Percentiles rank a stretch among this genome's conserved stretches.
phyloP scores from a whole-genome alignment of 1,140 invertebrate species.

The Lordiphosa collinella region DNA sequence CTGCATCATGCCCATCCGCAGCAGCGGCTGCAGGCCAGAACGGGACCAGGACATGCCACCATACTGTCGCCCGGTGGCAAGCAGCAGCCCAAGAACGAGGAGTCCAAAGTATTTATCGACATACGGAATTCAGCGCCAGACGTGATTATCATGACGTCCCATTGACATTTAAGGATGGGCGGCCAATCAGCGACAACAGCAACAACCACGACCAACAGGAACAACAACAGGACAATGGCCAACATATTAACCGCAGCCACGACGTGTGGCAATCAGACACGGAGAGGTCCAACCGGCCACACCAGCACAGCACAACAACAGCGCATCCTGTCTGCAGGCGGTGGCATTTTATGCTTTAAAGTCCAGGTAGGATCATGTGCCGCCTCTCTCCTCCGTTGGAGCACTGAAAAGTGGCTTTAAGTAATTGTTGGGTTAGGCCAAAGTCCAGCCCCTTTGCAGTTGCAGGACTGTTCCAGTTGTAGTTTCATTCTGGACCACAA shows the following conservation, averaged over 20 bases:
- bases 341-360: no score
- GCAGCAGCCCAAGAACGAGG: conserved; percentile 61
- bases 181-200: conserved; percentile 57
- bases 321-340: neutral
- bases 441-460: conserved; percentile 10
- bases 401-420: neutral
- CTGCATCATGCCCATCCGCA: conserved; percentile 41
- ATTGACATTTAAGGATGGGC: conserved; percentile 84
- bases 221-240: conserved; percentile 47
- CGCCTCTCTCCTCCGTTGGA: no score
- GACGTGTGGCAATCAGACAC: conserved; percentile 17
- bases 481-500: conserved; percentile 1
- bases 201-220: conserved; percentile 18
- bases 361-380: no score
- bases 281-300: conserved; percentile 1
- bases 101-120: conserved; percentile 80
- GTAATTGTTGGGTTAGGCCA: conserved; percentile 11
- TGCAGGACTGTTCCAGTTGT: conserved; percentile 8
- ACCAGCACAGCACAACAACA: no score
- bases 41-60: conserved; percentile 26
- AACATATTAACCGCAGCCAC: conserved; percentile 68
- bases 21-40: conserved; percentile 63
- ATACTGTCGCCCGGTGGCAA: conserved; percentile 29
- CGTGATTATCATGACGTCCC: conserved; percentile 87
- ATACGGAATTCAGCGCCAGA: conserved; percentile 89